Conservation (phyloP, 2,888 invertebrate species). For the Reticulitermes lucifugus region DNA sequence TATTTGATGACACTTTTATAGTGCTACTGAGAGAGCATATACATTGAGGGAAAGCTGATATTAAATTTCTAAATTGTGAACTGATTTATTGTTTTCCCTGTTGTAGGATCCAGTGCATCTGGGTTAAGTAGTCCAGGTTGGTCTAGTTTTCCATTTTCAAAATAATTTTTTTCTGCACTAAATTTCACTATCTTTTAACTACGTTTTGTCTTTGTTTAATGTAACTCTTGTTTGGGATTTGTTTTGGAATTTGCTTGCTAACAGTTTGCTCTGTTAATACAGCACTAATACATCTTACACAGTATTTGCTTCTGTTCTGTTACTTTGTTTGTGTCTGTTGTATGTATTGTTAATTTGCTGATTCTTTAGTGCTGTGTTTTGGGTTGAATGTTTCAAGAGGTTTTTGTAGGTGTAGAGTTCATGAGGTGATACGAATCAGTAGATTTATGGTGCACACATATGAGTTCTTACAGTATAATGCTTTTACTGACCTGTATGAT, state of each 20-base stretch:
- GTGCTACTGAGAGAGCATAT: neutral
- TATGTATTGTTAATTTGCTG: neutral
- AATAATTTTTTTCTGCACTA: slow-evolving; percentile 45
- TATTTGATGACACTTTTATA: neutral
- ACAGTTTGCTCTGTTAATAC: slow-evolving; percentile 24
- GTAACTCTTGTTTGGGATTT: slow-evolving; percentile 22
- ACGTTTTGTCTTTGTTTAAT: slow-evolving; percentile 43
- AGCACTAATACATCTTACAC: slow-evolving; percentile 33
- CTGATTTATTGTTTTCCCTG: slow-evolving; percentile 51
- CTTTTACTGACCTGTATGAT: too few relatives aligned
- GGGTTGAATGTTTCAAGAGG: neutral
- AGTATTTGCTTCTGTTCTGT: slow-evolving; percentile 12
- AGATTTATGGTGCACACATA: too few relatives aligned
- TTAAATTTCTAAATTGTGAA: slow-evolving; percentile 23
- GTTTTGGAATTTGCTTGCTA: slow-evolving; percentile 35
- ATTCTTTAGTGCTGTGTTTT: neutral
- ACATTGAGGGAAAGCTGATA: neutral
- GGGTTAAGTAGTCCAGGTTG: slow-evolving; percentile 61
- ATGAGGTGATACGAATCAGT: too few relatives aligned
- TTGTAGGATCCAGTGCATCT: slow-evolving; percentile 60
- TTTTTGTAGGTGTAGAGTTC: too few relatives aligned
- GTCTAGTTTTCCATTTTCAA: slow-evolving; percentile 54
- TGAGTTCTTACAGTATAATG: too few relatives aligned
- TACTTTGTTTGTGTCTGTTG: neutral
- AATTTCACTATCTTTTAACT: slow-evolving; percentile 41